A percentile compares a stretch with the other conserved stretches of the same genome.
These are phyloP conservation scores for Papilio demoleus DNA, from an alignment of 2,888 invertebrate species.

Conservation along the genomic window DNA sequence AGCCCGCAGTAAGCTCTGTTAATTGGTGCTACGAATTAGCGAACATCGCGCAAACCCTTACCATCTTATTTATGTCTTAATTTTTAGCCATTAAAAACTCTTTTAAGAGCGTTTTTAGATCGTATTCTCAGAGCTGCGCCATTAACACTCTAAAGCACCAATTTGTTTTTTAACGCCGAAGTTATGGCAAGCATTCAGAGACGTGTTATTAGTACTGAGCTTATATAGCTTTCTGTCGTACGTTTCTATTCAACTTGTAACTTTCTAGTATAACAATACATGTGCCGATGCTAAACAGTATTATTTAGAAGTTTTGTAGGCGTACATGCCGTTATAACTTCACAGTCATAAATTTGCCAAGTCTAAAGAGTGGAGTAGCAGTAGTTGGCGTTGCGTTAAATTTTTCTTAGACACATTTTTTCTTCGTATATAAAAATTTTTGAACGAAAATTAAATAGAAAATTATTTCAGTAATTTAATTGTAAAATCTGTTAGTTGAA, in stretches of 20 bases:
- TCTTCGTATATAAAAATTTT: slow-evolving; percentile 60
- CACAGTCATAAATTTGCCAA: slow-evolving; percentile 58
- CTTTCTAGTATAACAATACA: slow-evolving; percentile 47
- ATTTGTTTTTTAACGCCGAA: slow-evolving; percentile 49
- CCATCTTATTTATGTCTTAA: slow-evolving; percentile 69
- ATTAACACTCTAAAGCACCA: slow-evolving; percentile 30
- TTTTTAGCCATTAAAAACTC: slow-evolving; percentile 60
- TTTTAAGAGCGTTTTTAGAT: slow-evolving; percentile 51
- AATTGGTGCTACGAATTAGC: slow-evolving; percentile 71
- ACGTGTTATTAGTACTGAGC: slow-evolving; percentile 41
- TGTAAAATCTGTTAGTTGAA: too few species aligned
- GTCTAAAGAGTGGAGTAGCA: slow-evolving; percentile 55
- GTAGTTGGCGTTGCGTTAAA: slow-evolving; percentile 55
- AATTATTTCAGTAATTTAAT: not conserved
- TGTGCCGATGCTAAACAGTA: slow-evolving; percentile 49
- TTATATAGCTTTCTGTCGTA: slow-evolving; percentile 40
- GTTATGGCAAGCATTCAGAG: slow-evolving; percentile 40
- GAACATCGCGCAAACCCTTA: slow-evolving; percentile 59
- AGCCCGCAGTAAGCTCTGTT: slow-evolving; percentile 62
- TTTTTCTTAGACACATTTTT: slow-evolving; percentile 57
- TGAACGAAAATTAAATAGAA: slow-evolving; percentile 45
- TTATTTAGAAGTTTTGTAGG: slow-evolving; percentile 54
- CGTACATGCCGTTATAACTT: slow-evolving; percentile 56
- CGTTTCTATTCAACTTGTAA: slow-evolving; percentile 42
- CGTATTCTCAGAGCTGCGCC: slow-evolving; percentile 46